Base-by-base conservation (phyloP, 2,888 invertebrate species). In the Pemphredon lugubris region DNA sequence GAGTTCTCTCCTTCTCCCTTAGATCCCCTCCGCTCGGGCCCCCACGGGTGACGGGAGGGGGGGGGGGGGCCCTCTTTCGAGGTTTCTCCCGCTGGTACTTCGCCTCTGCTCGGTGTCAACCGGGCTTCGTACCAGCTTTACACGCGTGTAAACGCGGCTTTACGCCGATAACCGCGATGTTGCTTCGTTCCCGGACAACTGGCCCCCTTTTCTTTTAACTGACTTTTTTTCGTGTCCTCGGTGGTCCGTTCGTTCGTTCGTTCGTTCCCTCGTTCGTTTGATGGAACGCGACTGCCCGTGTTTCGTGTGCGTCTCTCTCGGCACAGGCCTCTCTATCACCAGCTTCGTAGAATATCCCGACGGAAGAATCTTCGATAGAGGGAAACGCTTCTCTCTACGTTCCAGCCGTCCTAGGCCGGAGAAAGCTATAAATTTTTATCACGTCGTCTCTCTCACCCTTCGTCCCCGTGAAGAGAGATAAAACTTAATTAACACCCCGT, bases 101-200 rank as follows among this genome's bases (percentile, higher is more conserved):
- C 32, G 23, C 23, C 51, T 9, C 42, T 6, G 40, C 64, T 23
- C 59, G 65, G 67, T 47, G 65, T 72, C 61, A 65, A 73, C 64
- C 66, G 47, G 69, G 30, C 70, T 70, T 76, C 64, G 77, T 61
- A 76, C 74, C 71, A 60, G 54, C 69, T 77, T 76, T 78, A 81
- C 77, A 79, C 73, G 77, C 77, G 75, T 81, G 81, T 81, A 81
- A 81, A 81, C 79, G 77, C 74, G 68, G 48, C 80, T 77, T 79
- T 77, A 74, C 79, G 57, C 71, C 67, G 71, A 79, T 79, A 79
- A 79, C 79, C 68, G 42, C 67, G 68, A 30, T 72, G 69, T 70
- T 71, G 69, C 71, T 21, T n/a, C 57, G 75, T 63, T 61, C 60
- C 21, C 44, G 69, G 50, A 63, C 68, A 34, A 53, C 58, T 51